Conservation (phyloP, 2,797 vertebrate genomes). For the Microchirus variegatus region DNA sequence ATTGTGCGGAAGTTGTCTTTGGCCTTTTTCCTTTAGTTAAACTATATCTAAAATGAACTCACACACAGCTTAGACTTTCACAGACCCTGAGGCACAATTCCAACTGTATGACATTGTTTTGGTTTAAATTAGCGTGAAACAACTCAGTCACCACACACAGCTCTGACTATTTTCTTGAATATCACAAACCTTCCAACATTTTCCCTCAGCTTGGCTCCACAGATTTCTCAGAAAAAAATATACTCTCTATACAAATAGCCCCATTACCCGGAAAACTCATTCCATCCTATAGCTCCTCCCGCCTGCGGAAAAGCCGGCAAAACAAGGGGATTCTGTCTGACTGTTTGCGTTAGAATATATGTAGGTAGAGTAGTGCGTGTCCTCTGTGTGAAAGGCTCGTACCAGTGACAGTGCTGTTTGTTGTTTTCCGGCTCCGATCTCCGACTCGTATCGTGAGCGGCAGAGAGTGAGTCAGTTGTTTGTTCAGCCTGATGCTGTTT, state of each 20-base stretch:
- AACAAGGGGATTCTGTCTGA: neutral
- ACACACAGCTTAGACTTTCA: neutral
- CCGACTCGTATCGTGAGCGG: constrained; percentile 15
- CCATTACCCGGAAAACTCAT: no score
- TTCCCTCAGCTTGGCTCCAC: neutral
- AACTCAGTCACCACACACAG: neutral
- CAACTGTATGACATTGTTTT: constrained; percentile 7
- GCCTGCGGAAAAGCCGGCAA: no score
- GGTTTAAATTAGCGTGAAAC: constrained; percentile 26
- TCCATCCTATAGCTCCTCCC: neutral
- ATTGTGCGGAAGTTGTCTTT: no score
- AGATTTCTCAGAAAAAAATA: neutral
- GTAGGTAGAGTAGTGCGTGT: neutral
- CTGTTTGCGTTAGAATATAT: constrained; percentile 1
- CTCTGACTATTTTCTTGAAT: neutral
- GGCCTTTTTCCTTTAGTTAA: constrained; percentile 28
- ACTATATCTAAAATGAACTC: constrained; percentile 33
- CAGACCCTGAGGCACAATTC: neutral
- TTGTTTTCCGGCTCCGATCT: constrained; percentile 25
- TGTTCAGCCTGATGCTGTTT: constrained; percentile 48
- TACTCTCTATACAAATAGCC: neutral
- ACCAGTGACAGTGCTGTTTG: constrained; percentile 15
- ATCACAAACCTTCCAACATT: neutral
- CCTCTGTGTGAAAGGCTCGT: neutral
- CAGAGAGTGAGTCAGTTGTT: constrained; percentile 38